Percentiles rank a stretch among this genome's conserved stretches.
These are phyloP conservation scores for Aethina tumida DNA, from an alignment of 1,140 invertebrate genomes.

Conservation along the genomic window DNA sequence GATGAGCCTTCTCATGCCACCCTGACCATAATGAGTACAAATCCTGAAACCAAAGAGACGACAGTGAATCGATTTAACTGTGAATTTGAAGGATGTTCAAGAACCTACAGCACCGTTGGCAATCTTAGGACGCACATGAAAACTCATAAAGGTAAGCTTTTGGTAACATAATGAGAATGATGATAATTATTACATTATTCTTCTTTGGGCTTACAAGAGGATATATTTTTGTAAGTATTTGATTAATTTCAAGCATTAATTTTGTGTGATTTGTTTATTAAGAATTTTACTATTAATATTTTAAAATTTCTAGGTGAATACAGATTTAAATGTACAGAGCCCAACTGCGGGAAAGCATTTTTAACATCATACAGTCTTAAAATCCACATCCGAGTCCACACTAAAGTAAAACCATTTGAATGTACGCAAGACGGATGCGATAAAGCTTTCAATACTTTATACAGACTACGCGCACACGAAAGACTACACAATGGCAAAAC, in stretches of 20 bases:
- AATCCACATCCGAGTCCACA: slow-evolving; percentile 90
- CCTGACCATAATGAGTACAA: slow-evolving; percentile 53
- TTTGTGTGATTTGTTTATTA: slow-evolving; percentile 1
- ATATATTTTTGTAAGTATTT: not conserved
- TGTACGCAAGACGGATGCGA: slow-evolving; percentile 68
- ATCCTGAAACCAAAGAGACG: slow-evolving; percentile 53
- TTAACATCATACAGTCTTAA: slow-evolving; percentile 91
- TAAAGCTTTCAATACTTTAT: slow-evolving; percentile 90
- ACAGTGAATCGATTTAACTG: slow-evolving; percentile 69
- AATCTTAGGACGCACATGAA: slow-evolving; percentile 93
- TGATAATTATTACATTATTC: not conserved
- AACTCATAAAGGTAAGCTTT: slow-evolving; percentile 85
- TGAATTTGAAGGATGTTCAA: slow-evolving; percentile 78
- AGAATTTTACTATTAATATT: not conserved
- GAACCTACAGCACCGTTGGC: slow-evolving; percentile 89
- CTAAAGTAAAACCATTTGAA: slow-evolving; percentile 86
- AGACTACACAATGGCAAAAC: slow-evolving; percentile 88
- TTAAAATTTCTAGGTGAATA: slow-evolving; percentile 71
- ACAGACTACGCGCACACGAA: slow-evolving; percentile 85
- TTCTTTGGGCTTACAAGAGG: not conserved
- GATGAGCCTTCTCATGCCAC: slow-evolving; percentile 54
- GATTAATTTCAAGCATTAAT: not conserved
- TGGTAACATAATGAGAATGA: slow-evolving; percentile 6
- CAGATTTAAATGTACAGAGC: slow-evolving; percentile 82
- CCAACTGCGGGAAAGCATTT: slow-evolving; percentile 85